Evolutionary conservation across 2,888 invertebrate genomes (phyloP), one percentile per base, ranked within the genome.

Genomic region (Nebria brevicollis): DNA sequence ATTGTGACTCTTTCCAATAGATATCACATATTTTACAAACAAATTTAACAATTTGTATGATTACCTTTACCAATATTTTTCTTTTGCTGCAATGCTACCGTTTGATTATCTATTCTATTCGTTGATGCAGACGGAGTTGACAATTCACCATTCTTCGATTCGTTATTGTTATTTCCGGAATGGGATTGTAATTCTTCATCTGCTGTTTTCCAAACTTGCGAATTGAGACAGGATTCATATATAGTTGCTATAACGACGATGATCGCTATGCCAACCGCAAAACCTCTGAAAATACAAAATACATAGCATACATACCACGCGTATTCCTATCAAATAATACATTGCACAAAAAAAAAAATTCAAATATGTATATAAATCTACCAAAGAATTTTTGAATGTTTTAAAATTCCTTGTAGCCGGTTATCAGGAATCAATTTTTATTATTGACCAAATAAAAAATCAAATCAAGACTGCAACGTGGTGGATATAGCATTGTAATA

Each of bases 211-310:
- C 77, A 88, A 87, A 54, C 88, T 88, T 85, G 89, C 90, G 77
- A 92, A 87, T 82, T 90, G 10, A 81, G 13, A 66, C 80, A 89
- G 65, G 91, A 90, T 85, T 95, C 94, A 87, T 93, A 94, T 66
- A 93, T 86, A 0, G 94, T 93, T 1, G 93, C 92, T 77, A 91
- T 87, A 77, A 93, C 86, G 89, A 93, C 93, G 85, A 94, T 87
- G 8, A 92, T 85, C 0, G 90, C 83, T 15, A 92, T 90, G 10
- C 89, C 84, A 5, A 90, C 84, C 81, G 89, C 89, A 72, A 91
- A 90, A 2, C 92, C 89, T 83, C 94, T 93, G 89, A 68, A 88
- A 80, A 34, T 34, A 34, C 34, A 34, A 4, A 34, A 34, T 20
- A 20, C 20, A 20, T 20, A 20, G 1, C 20, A 20, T 20, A 20